Base-by-base conservation (phyloP, 2,888 invertebrate genomes). In the Pinctada fucata region DNA sequence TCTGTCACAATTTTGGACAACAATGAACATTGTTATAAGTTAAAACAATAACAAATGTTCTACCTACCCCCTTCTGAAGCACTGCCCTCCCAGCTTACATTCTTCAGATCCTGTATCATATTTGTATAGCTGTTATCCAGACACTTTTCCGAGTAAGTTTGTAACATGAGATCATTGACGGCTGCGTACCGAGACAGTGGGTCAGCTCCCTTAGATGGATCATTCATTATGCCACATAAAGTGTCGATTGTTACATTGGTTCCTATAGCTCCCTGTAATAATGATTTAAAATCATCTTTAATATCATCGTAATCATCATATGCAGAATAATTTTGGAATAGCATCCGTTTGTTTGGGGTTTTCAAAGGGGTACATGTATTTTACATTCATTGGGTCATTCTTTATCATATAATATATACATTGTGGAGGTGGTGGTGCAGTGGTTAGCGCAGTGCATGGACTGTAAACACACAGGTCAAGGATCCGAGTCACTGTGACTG, bases 211-310 rank as follows among this genome's bases (percentile, higher is more conserved):
- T 80, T 50, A 2, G 78, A 79, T 5, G 73, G 77, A 79, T 90
- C 86, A 5, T 87, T 91, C 94, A 98, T 95, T 76, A 97, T 94
- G 81, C 95, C 93, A 90, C 98, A 99, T 6, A 97, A 94, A 31
- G 95, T 94, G 90, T 96, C 96, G 49, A 98, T 96, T 2, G 97
- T 97, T 6, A 97, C 93, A 83, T 95, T 96, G 16, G 94, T 94
- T 51, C 94, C 94, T 76, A 93, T 93, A 0, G 92, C 93, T 88
- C 90, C 94, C 90, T 90, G 78, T 8, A 69, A 72, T 67, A 58
- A 71, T 8, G 10, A 58, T 58, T 58, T 10, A 8, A 58, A 58
- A 58, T 8, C 58, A 10, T 58, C 1, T 1, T 13, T 58, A 8
- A 58, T 58, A 13, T 8, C 58, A 58, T 1, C 58, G 1, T 58